These are phyloP conservation scores for Melanogrammus aeglefinus DNA, from an alignment of 2,797 vertebrate species.

Conservation along the genomic window DNA sequence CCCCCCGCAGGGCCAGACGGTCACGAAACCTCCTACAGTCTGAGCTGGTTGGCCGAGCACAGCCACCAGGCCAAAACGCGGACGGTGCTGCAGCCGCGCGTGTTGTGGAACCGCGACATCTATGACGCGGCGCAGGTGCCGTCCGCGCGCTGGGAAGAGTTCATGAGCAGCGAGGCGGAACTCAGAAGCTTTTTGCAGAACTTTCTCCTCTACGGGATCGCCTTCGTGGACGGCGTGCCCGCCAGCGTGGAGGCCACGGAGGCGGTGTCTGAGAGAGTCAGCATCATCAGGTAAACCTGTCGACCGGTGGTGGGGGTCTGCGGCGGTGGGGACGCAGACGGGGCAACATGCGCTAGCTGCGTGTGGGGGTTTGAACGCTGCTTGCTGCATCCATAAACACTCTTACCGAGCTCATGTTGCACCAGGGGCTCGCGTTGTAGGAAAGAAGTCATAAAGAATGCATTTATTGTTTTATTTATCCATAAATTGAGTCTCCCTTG, in stretches of 20 bases:
- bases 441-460: too few species aligned
- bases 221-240: conserved; percentile 85
- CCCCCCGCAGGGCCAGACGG: conserved; percentile 82
- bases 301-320: too few species aligned
- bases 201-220: conserved; percentile 86
- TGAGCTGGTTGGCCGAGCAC: conserved; percentile 86
- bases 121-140: conserved; percentile 69
- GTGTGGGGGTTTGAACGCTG: background rate
- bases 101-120: conserved; percentile 83
- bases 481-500: background rate
- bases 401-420: too few species aligned
- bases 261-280: conserved; percentile 76
- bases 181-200: conserved; percentile 82
- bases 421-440: too few species aligned
- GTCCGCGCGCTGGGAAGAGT: conserved; percentile 72
- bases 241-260: conserved; percentile 85
- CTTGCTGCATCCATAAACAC: too few species aligned
- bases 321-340: too few species aligned
- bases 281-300: conserved; percentile 83
- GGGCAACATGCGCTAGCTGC: background rate
- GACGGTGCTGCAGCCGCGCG: conserved; percentile 74
- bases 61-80: conserved; percentile 83
- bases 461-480: too few species aligned
- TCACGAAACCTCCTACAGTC: conserved; percentile 79
- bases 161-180: conserved; percentile 82